Evolutionary conservation across 2,888 invertebrate genomes (phyloP).

Genomic region (Drosophila birchii): DNA sequence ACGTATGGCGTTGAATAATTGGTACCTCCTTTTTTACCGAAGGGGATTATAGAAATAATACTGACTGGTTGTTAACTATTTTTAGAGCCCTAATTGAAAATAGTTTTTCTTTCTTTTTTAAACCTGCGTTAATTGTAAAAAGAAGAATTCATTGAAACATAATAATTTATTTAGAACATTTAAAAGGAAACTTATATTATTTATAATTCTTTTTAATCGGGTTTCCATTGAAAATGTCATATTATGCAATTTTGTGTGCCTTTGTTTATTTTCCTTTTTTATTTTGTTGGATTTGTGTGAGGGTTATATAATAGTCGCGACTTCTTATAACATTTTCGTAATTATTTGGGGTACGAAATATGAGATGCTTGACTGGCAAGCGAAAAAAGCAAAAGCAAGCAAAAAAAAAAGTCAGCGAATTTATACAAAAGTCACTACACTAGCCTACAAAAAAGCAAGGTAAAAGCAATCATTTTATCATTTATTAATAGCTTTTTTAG

Average conservation of each 20-base stretch:
- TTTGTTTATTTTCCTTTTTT: not conserved
- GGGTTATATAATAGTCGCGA: not conserved
- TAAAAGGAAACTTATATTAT: too few relatives aligned
- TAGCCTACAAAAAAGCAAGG: not conserved
- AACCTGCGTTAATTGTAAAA: too few relatives aligned
- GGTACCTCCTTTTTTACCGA: not conserved
- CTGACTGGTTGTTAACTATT: not conserved
- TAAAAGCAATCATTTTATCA: not conserved
- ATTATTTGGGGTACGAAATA: slow-evolving; percentile 3
- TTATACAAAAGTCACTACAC: not conserved
- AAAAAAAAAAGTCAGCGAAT: too few relatives aligned
- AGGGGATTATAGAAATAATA: not conserved
- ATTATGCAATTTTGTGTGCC: not conserved
- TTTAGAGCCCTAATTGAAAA: not conserved
- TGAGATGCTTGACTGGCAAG: not conserved
- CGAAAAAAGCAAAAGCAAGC: too few relatives aligned
- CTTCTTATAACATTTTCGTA: slow-evolving; percentile 2
- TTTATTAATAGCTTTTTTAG: not conserved
- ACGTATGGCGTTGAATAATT: slow-evolving; percentile 10
- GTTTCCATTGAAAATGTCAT: not conserved
- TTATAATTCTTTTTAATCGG: too few relatives aligned
- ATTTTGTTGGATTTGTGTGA: not conserved
- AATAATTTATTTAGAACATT: too few relatives aligned
- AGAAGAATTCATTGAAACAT: too few relatives aligned
- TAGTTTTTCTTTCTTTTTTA: not conserved